Base-by-base conservation (phyloP, 1,140 invertebrate genomes). In the Sycophila sp. region DNA sequence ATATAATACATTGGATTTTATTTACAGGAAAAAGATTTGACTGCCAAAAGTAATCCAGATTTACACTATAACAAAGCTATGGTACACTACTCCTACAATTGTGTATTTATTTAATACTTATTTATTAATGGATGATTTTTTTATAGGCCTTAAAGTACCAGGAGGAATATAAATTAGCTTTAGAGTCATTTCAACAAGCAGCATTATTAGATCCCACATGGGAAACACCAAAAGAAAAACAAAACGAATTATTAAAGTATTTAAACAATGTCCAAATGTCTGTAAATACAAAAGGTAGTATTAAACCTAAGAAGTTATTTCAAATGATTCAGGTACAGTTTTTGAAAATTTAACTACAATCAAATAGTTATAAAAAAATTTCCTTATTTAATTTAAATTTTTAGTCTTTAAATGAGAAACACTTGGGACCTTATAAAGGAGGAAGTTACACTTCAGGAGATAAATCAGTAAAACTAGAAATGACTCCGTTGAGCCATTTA, bases 31-130 rank as follows among this genome's bases (percentile, higher is more conserved):
- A 91, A 90, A 77, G 94, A 96, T 83, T 84, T 90, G 19, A 85
- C 91, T 8, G 90, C 93, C 1, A 89, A 85, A 77, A 90, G 89
- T 73, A 92, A 93, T 80, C 89, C 94, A 2, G 93, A 96, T 88
- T 87, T 96, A 36, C 93, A 94, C 87, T 95, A 92, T 79, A 97
- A 96, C 82, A 92, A 93, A 88, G 93, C 90, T 62, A 89, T 94
- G 76, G 94, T 96, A 87, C 90, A 89, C 88, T 60, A 15, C 11
- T 32, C 40, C 8, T 36, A 22, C 15, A 28, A 42, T 32, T 4
- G 38, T 34, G 13, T 53, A 15, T 36, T 36, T 63, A 42, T 55
- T 51, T 11, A 51, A 28, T 53, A 75, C 45, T 73, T 40, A 51
- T 49, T 28, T 67, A 71, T 69, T 76, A 15, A 28, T 28, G n/a